These are phyloP conservation scores for Halcyon senegalensis DNA, from an alignment of 2,113 vertebrate genomes.

Conservation along the genomic window DNA sequence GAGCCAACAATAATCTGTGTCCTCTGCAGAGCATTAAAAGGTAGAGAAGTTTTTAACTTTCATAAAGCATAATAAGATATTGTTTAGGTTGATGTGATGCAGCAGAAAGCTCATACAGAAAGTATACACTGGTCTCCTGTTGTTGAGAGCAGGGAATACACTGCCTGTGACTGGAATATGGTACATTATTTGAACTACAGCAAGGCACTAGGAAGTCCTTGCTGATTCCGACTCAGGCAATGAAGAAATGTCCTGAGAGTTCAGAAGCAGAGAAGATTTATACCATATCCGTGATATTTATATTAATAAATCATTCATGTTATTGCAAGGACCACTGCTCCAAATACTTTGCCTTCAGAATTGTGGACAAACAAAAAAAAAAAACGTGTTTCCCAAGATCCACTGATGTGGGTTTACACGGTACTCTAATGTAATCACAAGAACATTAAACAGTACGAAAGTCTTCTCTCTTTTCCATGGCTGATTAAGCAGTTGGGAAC, in stretches of 20 bases:
- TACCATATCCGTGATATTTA: slow-evolving; percentile 40
- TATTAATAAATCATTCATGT: slow-evolving; percentile 63
- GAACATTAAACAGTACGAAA: slow-evolving; percentile 67
- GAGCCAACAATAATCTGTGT: background rate
- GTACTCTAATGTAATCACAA: slow-evolving; percentile 67
- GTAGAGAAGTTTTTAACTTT: slow-evolving; percentile 63
- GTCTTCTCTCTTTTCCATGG: slow-evolving; percentile 81
- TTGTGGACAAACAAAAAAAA: slow-evolving; percentile 44
- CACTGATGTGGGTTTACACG: slow-evolving; percentile 29
- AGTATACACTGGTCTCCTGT: background rate
- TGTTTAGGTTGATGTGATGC: slow-evolving; percentile 57
- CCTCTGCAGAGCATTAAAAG: background rate
- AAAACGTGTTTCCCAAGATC: slow-evolving; percentile 12
- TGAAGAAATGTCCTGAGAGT: slow-evolving; percentile 51
- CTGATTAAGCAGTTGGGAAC: slow-evolving; percentile 90
- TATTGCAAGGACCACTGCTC: slow-evolving; percentile 49
- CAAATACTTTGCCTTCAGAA: slow-evolving; percentile 37
- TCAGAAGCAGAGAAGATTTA: slow-evolving; percentile 50
- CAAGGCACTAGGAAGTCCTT: slow-evolving; percentile 10
- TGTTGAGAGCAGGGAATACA: slow-evolving; percentile 5
- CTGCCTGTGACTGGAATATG: slow-evolving; percentile 63
- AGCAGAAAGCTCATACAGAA: background rate
- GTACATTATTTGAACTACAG: background rate
- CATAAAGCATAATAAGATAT: slow-evolving; percentile 71
- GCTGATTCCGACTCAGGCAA: background rate